A percentile compares a stretch with the other conserved stretches of the same genome.
Evolutionary conservation across 2,797 vertebrate species (phyloP).

Genomic region (Crenichthys baileyi): DNA sequence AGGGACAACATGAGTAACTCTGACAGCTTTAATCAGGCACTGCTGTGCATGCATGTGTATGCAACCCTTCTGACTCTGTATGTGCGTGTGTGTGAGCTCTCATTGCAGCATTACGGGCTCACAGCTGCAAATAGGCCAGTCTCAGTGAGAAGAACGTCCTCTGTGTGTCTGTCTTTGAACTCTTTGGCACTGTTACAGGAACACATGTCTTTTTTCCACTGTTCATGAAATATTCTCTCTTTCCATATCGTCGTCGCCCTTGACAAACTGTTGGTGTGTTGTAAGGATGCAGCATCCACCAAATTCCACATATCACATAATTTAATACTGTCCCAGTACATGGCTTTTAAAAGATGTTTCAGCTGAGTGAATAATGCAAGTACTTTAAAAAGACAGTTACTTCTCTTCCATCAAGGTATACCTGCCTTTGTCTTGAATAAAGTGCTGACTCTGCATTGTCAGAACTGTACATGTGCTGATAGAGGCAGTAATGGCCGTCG

Average conservation of each 20-base stretch:
- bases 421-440: constrained; percentile 19
- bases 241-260: constrained; percentile 4
- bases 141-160: constrained; percentile 19
- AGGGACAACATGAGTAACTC: constrained; percentile 47
- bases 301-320: neutral
- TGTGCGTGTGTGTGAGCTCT: constrained; percentile 16
- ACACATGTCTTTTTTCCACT: constrained; percentile 8
- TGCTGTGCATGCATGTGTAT: constrained; percentile 26
- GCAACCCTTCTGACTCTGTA: constrained; percentile 6
- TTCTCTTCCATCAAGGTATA: constrained; percentile 7
- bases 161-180: constrained; percentile 31
- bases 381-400: constrained; percentile 13
- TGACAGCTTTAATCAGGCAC: constrained; percentile 65
- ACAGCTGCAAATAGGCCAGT: constrained; percentile 40
- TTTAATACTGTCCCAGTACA: neutral
- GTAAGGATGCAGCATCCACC: constrained; percentile 20
- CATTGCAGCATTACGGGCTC: constrained; percentile 48
- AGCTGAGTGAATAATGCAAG: constrained; percentile 7
- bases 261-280: neutral
- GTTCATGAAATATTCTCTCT: constrained; percentile 4
- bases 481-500: constrained; percentile 25
- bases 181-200: constrained; percentile 19
- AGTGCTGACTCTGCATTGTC: constrained; percentile 50
- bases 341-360: neutral
- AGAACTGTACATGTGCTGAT: constrained; percentile 38